Percentiles rank a stretch among this genome's conserved stretches.
phyloP scores from a whole-genome alignment of 2,113 vertebrate species.

The Camelus dromedarius region DNA sequence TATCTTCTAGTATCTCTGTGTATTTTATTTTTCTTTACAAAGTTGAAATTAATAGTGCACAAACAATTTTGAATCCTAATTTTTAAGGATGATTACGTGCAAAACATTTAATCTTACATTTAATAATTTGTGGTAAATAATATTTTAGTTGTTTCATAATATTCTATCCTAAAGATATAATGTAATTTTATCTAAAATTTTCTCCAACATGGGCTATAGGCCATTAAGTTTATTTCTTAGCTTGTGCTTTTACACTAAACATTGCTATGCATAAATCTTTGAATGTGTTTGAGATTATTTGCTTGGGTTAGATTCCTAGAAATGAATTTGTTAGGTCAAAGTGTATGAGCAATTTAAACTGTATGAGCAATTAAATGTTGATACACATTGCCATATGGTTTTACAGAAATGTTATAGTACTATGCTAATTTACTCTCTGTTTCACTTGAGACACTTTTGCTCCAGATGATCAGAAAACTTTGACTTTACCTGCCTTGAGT shows the following conservation, averaged over 20 bases:
- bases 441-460: neutral
- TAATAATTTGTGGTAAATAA: neutral
- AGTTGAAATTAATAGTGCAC: neutral
- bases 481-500: neutral
- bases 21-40: conserved; percentile 41
- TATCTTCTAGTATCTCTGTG: neutral
- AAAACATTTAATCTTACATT: conserved; percentile 50
- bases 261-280: neutral
- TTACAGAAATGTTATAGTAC: neutral
- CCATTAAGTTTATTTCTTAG: neutral
- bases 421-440: neutral
- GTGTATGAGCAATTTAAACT: neutral
- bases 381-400: neutral
- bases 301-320: neutral
- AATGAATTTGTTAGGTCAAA: neutral
- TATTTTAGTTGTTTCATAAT: conserved; percentile 38
- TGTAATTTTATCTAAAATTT: conserved; percentile 1
- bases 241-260: conserved; percentile 39
- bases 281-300: conserved; percentile 10
- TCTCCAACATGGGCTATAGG: neutral
- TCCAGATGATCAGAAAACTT: neutral
- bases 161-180: neutral
- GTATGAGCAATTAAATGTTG: neutral
- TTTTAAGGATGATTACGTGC: neutral
- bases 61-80: neutral